Base-by-base conservation (phyloP, 1,140 invertebrate genomes). In the Amyelois transitella region DNA sequence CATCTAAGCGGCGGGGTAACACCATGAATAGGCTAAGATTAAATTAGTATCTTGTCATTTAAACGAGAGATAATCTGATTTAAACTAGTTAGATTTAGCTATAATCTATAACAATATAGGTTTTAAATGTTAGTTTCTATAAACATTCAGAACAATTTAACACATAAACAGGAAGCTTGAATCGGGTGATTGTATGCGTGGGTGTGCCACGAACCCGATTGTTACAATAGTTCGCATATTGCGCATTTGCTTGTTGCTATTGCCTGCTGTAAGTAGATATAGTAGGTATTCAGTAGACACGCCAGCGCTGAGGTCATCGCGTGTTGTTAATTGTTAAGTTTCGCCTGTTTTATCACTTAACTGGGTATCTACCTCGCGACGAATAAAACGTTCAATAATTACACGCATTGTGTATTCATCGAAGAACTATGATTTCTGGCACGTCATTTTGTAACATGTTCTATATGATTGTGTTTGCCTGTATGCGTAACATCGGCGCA, bases 111-210 rank as follows among this genome's bases (percentile, higher is more conserved):
- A 38, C 32, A 48, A 21, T 51, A 14, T 51, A 25, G 3, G 18
- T n/a, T 48, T n/a, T 12, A 45, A 45, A 20, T 50, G 48, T 51
- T 58, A 65, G 58, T 62, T 62, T 62, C 51, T 61, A 43, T 59
- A 43, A 43, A 54, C 53, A 63, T 72, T 64, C 64, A 69, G 51
- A 62, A 51, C 55, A 68, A 63, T 62, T 68, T n/a, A 58, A 22
- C 14, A 45, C 53, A 62, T 67, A 77, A 75, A 85, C 79, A 80
- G 81, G 81, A 81, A 80, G 66, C 60, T 57, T 60, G 56, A 77
- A 77, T 73, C 64, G 66, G 69, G 56, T 55, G 72, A 77, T 75
- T 75, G 73, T 72, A 38, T 55, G 57, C 52, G 79, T 79, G 69
- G 77, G 77, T 58, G 77, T 72, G 74, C 54, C 75, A 66, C 56